Evolutionary conservation across 2,113 vertebrate genomes (phyloP).

Genomic region (Abramis brama): DNA sequence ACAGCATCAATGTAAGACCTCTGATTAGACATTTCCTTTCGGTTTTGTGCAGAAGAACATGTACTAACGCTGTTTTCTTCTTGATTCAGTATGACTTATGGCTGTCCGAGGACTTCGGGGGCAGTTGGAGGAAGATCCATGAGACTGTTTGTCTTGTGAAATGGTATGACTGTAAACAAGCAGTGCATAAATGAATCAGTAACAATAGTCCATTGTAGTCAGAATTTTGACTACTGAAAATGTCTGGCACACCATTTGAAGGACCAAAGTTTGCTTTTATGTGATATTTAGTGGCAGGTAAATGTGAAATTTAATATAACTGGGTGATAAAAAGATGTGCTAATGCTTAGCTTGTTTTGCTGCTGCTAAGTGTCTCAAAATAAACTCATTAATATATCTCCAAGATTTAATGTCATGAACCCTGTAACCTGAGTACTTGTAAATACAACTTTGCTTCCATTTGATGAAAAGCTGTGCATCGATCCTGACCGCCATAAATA

Average conservation of each 20-base stretch:
- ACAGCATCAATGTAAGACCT: conserved; percentile 81
- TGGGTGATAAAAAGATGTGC: neutral
- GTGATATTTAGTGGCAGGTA: neutral
- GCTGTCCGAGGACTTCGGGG: conserved; percentile 87
- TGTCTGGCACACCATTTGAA: neutral
- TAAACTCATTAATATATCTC: no score
- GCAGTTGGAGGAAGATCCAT: conserved; percentile 85
- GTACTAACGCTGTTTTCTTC: neutral
- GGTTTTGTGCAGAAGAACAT: neutral
- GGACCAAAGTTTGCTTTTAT: neutral
- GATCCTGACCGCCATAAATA: neutral
- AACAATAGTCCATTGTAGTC: no score
- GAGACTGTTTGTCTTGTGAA: conserved; percentile 86
- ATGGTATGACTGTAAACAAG: conserved; percentile 79
- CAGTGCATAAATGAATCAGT: neutral
- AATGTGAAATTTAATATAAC: neutral
- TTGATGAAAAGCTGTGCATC: neutral
- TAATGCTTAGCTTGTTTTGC: no score
- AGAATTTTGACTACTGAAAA: neutral
- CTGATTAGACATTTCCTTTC: neutral
- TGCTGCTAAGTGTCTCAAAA: no score
- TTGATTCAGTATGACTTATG: conserved; percentile 85
- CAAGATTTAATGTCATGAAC: no score
- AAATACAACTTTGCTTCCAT: neutral
- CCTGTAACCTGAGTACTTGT: neutral